A percentile compares a stretch with the other conserved stretches of the same genome.
These are phyloP conservation scores for Bugulina stolonifera DNA, from an alignment of 2,888 invertebrate genomes.

Conservation along the genomic window DNA sequence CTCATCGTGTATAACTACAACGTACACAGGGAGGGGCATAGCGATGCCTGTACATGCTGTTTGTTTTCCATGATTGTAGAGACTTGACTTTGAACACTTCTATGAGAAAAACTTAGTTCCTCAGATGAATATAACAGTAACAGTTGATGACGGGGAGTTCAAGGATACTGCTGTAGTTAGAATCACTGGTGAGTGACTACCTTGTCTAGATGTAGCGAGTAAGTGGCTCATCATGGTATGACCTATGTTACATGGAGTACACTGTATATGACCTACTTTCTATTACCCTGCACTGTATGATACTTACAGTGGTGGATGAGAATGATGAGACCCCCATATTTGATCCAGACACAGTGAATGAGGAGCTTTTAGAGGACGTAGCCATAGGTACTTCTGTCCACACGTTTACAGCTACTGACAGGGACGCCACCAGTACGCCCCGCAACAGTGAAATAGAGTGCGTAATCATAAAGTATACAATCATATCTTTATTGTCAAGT, in stretches of 20 bases:
- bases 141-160: background rate
- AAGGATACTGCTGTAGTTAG: background rate
- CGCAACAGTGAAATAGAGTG: conserved; percentile 15
- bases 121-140: background rate
- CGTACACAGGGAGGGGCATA: too few relatives aligned
- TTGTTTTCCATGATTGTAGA: too few relatives aligned
- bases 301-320: conserved; percentile 24
- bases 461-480: too few relatives aligned
- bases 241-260: too few relatives aligned
- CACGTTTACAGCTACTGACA: background rate
- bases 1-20: too few relatives aligned
- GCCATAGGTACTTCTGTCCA: background rate
- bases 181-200: background rate
- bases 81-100: conserved; percentile 12
- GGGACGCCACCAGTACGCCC: background rate
- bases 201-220: too few relatives aligned
- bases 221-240: too few relatives aligned
- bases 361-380: background rate
- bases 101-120: background rate
- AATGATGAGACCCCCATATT: conserved; percentile 18
- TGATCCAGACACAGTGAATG: background rate
- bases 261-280: too few relatives aligned
- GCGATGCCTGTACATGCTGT: too few relatives aligned
- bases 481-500: too few relatives aligned
- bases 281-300: too few relatives aligned